A percentile compares a stretch with the other conserved stretches of the same genome.
phyloP scores from a whole-genome alignment of 2,888 invertebrate genomes.

The Apodemia hepburni region DNA sequence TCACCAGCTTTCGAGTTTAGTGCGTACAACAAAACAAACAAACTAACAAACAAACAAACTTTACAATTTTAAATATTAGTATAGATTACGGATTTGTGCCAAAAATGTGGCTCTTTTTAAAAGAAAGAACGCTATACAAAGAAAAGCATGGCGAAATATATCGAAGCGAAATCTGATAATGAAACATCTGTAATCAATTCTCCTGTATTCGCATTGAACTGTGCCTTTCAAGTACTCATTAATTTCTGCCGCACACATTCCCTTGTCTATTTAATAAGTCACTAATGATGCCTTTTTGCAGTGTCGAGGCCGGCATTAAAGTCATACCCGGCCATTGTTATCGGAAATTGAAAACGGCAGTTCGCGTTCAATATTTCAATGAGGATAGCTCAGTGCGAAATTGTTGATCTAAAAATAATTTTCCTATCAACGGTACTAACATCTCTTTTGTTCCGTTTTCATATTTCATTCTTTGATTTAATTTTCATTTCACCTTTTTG shows the following conservation, averaged over 20 bases:
- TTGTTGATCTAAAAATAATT: background rate
- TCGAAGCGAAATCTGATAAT: background rate
- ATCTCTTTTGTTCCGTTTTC: too few species aligned
- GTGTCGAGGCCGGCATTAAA: constrained; percentile 30
- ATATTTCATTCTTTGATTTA: too few species aligned
- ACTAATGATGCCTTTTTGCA: constrained; percentile 39
- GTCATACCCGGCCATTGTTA: constrained; percentile 39
- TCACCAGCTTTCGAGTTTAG: too few species aligned
- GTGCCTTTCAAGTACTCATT: background rate
- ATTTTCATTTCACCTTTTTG: too few species aligned
- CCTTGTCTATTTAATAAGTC: constrained; percentile 34
- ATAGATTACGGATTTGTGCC: too few species aligned
- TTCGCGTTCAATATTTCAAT: constrained; percentile 47
- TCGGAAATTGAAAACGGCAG: constrained; percentile 46
- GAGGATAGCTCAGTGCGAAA: constrained; percentile 7
- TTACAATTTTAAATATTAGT: too few species aligned
- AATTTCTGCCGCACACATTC: constrained; percentile 15
- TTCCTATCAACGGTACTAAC: too few species aligned
- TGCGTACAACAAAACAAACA: too few species aligned
- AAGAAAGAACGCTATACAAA: background rate
- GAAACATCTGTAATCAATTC: constrained; percentile 1
- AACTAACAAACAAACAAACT: too few species aligned
- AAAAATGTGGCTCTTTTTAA: background rate
- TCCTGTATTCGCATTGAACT: background rate
- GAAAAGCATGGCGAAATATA: background rate